These are phyloP conservation scores for Leptopilina syphax DNA, from an alignment of 2,888 invertebrate genomes.

Conservation along the genomic window DNA sequence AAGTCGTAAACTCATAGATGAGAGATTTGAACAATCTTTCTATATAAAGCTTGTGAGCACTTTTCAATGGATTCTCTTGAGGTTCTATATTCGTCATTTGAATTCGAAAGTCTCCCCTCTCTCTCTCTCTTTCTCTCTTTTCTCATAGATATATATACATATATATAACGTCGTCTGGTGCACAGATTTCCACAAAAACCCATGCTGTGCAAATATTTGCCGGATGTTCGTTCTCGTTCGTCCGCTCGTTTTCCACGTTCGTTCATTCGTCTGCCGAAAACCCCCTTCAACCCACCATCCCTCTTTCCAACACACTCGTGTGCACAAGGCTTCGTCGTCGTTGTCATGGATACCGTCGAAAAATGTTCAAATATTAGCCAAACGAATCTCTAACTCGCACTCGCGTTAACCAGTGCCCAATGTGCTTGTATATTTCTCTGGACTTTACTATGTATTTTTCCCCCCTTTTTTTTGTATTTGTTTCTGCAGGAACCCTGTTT, in stretches of 20 bases:
- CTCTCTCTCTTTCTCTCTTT: too few relatives aligned
- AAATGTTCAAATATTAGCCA: slow-evolving; percentile 65
- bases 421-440: slow-evolving; percentile 47
- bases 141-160: too few relatives aligned
- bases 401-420: slow-evolving; percentile 58
- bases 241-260: slow-evolving; percentile 55
- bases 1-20: slow-evolving; percentile 2
- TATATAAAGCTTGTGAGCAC: neutral
- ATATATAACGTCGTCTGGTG: slow-evolving; percentile 45
- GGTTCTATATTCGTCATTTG: slow-evolving; percentile 26
- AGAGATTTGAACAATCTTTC: slow-evolving; percentile 11
- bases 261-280: slow-evolving; percentile 46
- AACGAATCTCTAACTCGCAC: slow-evolving; percentile 44
- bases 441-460: slow-evolving; percentile 40
- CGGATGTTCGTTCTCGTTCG: slow-evolving; percentile 60
- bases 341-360: slow-evolving; percentile 70
- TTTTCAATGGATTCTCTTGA: slow-evolving; percentile 27
- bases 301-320: slow-evolving; percentile 44
- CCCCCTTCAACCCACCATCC: too few relatives aligned
- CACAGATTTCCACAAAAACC: slow-evolving; percentile 62
- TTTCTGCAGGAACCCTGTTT: too few relatives aligned
- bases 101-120: slow-evolving; percentile 8
- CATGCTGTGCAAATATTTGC: slow-evolving; percentile 67
- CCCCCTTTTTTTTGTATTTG: too few relatives aligned
- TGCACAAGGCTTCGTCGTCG: slow-evolving; percentile 55